Base-by-base conservation (phyloP, 2,113 vertebrate genomes). In the Mungos mungo region DNA sequence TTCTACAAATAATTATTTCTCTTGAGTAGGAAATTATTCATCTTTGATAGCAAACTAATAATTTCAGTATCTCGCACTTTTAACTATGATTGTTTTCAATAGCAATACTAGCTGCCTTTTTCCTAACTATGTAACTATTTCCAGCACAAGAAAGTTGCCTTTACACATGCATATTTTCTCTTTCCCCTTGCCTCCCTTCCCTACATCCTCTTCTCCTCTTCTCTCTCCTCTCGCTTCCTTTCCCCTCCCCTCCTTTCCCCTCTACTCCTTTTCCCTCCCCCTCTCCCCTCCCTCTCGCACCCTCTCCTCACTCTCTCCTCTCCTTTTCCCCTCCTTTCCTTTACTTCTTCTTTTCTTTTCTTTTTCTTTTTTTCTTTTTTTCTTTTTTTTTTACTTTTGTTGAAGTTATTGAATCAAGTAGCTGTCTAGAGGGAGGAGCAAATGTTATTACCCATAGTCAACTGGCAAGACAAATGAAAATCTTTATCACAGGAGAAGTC, bases 31-130 rank as follows among this genome's bases (percentile, higher is more conserved):
- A 95, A 98, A 86, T 25, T 80, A 3, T 3, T 95, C 92, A 94
- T 95, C 12, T 95, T 98, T 97, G 10, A 38, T 33, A 88, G 14
- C 25, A 95, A 95, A 66, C 76, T 71, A 98, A 89, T 83, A 93
- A 93, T 83, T 0, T 85, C 96, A 87, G 50, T 52, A 77, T 94
- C 29, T 95, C 12, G 1, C 18, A 15, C 83, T 80, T 96, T 92
- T n/a, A 90, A 6, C 3, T 74, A 88, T 88, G 65, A 68, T 74
- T 85, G 86, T 82, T 97, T 98, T 96, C 6, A 97, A 83, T 79
- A 92, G 12, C 19, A 95, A 87, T 50, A 82, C 19, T 94, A 57
- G 3, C 4, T 47, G 8, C 54, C 82, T 27, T 93, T 86, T 76
- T 66, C 45, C 31, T 85, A 25, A 54, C 52, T 10, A 45, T 1